These are phyloP conservation scores for Polyploca ridens DNA, from an alignment of 2,888 invertebrate species.

Conservation along the genomic window DNA sequence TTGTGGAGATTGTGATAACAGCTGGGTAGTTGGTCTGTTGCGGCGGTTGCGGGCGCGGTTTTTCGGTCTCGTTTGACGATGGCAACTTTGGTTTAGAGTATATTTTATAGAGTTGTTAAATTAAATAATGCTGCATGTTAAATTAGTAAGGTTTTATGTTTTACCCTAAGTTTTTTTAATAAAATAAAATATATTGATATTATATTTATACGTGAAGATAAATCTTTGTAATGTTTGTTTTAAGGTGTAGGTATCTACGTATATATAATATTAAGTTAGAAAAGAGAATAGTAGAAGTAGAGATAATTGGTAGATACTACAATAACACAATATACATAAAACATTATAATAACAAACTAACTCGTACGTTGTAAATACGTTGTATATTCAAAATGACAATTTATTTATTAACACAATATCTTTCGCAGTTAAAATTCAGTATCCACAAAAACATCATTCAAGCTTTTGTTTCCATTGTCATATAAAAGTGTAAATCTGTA, in stretches of 20 bases:
- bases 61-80: conserved; percentile 12
- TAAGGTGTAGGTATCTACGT: too few species aligned
- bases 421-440: not conserved
- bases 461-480: not conserved
- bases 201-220: too few species aligned
- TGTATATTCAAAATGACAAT: too few species aligned
- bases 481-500: conserved; percentile 14
- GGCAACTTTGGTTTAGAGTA: not conserved
- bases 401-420: not conserved
- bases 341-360: too few species aligned
- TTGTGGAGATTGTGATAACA: conserved; percentile 40
- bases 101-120: not conserved
- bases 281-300: too few species aligned
- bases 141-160: not conserved
- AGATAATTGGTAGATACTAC: too few species aligned
- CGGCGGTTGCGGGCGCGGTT: conserved; percentile 16
- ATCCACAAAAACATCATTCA: not conserved
- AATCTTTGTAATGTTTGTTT: too few species aligned
- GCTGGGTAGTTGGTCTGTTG: conserved; percentile 26
- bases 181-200: too few species aligned
- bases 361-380: too few species aligned
- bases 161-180: not conserved
- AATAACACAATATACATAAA: too few species aligned
- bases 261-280: too few species aligned
- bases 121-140: not conserved